Percentiles rank a stretch among this genome's conserved stretches.
Evolutionary conservation across 2,797 vertebrate species (phyloP).

Genomic region (Centropyge bicolor): DNA sequence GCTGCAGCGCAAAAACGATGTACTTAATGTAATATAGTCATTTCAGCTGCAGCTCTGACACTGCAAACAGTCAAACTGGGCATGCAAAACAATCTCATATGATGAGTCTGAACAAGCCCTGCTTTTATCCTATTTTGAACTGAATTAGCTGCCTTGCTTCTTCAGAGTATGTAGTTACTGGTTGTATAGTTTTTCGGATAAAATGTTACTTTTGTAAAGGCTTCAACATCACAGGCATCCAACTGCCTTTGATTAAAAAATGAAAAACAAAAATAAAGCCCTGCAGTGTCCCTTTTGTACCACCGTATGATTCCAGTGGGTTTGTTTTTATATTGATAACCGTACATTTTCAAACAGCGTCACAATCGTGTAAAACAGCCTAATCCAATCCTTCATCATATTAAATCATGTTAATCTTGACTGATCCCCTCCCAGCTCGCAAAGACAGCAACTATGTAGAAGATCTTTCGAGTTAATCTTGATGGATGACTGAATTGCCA

Average conservation of each 20-base stretch:
- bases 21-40: constrained; percentile 99
- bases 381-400: constrained; percentile 68
- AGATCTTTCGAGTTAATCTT: constrained; percentile 63
- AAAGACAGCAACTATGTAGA: constrained; percentile 56
- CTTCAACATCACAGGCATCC: constrained; percentile 97
- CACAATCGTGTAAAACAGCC: constrained; percentile 76
- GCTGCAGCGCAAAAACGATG: constrained; percentile 91
- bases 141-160: constrained; percentile 99
- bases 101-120: constrained; percentile 98
- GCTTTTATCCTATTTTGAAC: constrained; percentile 99
- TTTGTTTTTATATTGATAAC: constrained; percentile 88
- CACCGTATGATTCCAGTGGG: constrained; percentile 82
- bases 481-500: constrained; percentile 71
- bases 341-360: constrained; percentile 82
- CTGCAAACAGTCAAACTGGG: constrained; percentile 94
- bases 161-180: constrained; percentile 99
- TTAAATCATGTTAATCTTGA: constrained; percentile 68
- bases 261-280: constrained; percentile 85
- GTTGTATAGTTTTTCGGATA: constrained; percentile 98
- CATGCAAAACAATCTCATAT: constrained; percentile 96
- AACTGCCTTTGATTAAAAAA: constrained; percentile 93
- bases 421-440: constrained; percentile 70
- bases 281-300: constrained; percentile 99
- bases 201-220: constrained; percentile 99
- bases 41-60: constrained; percentile 95